Percentiles rank a stretch among this genome's conserved stretches.
phyloP scores from a whole-genome alignment of 2,888 invertebrate genomes.

The Odontomyia ornata region DNA sequence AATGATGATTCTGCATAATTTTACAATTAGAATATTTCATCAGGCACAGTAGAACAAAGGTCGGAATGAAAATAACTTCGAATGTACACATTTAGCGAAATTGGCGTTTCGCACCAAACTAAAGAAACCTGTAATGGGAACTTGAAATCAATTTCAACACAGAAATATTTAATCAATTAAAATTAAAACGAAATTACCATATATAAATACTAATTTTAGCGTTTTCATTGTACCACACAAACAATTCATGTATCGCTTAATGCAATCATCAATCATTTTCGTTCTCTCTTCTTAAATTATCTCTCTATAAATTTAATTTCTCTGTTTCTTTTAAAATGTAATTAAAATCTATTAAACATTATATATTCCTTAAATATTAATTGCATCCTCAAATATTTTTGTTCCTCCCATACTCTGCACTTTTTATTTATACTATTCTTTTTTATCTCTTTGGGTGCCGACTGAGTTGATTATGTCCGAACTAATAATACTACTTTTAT shows the following conservation, averaged over 20 bases:
- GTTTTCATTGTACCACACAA: neutral
- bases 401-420: constrained; percentile 13
- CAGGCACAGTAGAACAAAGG: no score
- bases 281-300: neutral
- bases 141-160: no score
- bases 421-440: neutral
- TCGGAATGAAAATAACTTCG: no score
- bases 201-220: neutral
- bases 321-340: constrained; percentile 13
- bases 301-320: constrained; percentile 8
- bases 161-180: no score
- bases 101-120: no score
- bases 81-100: no score
- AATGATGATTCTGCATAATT: no score
- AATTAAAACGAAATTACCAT: neutral
- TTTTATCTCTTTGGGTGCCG: neutral
- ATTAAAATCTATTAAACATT: constrained; percentile 23
- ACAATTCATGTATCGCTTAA: neutral
- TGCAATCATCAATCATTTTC: neutral
- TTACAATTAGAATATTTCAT: no score
- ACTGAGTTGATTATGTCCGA: no score
- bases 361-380: neutral
- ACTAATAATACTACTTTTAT: no score
- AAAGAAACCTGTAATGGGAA: no score
- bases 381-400: neutral